Conservation (phyloP, 2,113 vertebrate genomes). For the Ciconia stormi region DNA sequence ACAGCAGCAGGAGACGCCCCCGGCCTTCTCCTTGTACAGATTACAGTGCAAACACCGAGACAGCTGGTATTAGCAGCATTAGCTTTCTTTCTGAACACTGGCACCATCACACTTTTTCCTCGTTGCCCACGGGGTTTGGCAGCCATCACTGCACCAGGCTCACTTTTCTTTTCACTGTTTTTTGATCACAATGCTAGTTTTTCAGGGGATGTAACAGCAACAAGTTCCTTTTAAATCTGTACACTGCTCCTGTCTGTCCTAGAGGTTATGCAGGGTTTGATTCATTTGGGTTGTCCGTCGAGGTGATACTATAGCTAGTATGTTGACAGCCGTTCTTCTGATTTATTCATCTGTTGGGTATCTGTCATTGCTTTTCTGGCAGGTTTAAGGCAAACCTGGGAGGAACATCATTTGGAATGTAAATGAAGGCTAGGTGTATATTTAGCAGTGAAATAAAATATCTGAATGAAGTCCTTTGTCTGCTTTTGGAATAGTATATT, state of each 20-base stretch:
- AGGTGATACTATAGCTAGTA: background rate
- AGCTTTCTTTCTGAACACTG: background rate
- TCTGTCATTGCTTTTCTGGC: background rate
- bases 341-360: background rate
- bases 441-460: background rate
- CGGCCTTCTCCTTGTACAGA: background rate
- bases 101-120: background rate
- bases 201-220: background rate
- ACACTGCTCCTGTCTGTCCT: fast-evolving
- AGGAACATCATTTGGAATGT: background rate
- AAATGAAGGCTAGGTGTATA: background rate
- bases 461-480: background rate
- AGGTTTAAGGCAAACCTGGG: background rate
- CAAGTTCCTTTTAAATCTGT: background rate
- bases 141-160: background rate
- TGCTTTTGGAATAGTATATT: background rate
- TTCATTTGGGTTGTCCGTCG: fast-evolving
- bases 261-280: fast-evolving
- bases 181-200: fast-evolving
- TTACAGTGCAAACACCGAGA: background rate
- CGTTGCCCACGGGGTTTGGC: fast-evolving
- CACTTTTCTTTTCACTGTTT: fast-evolving
- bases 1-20: background rate
- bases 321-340: fast-evolving
- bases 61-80: background rate